Evolutionary conservation across 64 coral and sea anemone species (phyloP), one percentile per base, ranked within the genome.

Genomic region (Actinia tenebrosa): DNA sequence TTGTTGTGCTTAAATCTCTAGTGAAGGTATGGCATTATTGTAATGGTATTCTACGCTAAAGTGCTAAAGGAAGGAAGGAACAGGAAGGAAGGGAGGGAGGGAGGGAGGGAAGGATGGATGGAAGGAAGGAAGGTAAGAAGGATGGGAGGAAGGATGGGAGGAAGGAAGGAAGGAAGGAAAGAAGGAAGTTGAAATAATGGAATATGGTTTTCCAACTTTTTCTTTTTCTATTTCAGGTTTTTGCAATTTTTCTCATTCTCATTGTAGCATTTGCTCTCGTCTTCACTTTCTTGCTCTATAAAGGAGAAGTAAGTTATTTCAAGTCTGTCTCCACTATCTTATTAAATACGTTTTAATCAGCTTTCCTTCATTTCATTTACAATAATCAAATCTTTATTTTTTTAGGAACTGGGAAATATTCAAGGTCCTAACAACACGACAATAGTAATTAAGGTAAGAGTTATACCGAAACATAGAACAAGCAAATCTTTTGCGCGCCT

Each of bases 1-100:
- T 96, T 85, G 94, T 88, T 62, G 94, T 96, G 52, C 19, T 96
- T 1, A 92, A 87, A 81, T 93, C 94, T 77, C 85, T 96, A 19
- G 13, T 96, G 8, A 89, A 90, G 94, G 94, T 96, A 45, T 53
- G 10, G 4, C 62, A 79, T 15, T 30, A 8, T 79, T 15, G 2
- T 84, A 54, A 37, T 37, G 30, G 30, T 13, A 53, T 23, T 3
- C 46, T 37, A 19, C 19, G 20, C 5, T 77, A 26, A 19, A 26
- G 7, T 79, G 77, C 17, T 45, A 46, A 53, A 0, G 17, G 77
- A 52, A 43, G 62, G 22, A 64, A 11, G 18, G 22, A 64, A 11
- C 2, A 22, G 22, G 18, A 11, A 8, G 20, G 18, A 11, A 22
- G 22, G 18, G 18, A 22, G 20, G 62, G 62, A 64, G 22, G 18